Conservation (phyloP, 2,888 invertebrate genomes). For the Cepaea hortensis region DNA sequence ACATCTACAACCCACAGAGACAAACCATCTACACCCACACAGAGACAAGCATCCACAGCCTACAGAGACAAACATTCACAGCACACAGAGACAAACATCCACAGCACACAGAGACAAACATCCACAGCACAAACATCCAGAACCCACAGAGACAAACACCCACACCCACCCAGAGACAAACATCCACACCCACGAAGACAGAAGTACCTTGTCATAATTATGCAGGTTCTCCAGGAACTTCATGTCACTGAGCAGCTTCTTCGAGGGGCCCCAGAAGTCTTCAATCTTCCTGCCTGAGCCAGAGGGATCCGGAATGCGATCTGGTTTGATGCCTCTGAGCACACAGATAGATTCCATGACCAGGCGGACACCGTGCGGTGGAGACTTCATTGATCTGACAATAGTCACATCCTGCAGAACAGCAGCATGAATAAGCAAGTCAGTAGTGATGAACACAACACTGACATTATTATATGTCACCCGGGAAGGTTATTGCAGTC, state of each 20-base stretch:
- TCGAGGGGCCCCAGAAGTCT: conserved; percentile 76
- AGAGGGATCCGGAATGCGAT: conserved; percentile 75
- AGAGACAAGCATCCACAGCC: too few species aligned
- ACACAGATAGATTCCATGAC: conserved; percentile 77
- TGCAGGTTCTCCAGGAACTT: conserved; percentile 75
- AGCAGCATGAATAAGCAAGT: neutral
- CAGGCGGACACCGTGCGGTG: conserved; percentile 75
- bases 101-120: too few species aligned
- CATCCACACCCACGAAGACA: neutral
- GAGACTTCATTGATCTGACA: conserved; percentile 77
- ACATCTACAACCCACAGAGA: too few species aligned
- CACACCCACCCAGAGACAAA: too few species aligned
- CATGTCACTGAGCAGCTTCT: conserved; percentile 76
- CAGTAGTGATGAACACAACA: too few species aligned
- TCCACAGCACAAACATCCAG: too few species aligned
- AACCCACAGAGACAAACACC: too few species aligned
- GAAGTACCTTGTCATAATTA: conserved; percentile 74
- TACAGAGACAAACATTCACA: too few species aligned
- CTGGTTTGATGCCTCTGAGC: conserved; percentile 76
- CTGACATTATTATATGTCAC: too few species aligned
- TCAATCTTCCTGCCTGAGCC: conserved; percentile 77
- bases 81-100: too few species aligned
- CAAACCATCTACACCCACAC: too few species aligned
- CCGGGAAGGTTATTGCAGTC: too few species aligned
- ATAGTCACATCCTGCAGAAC: conserved; percentile 74